phyloP scores from a whole-genome alignment of 2,797 vertebrate genomes.

The Cyprinella venusta region DNA sequence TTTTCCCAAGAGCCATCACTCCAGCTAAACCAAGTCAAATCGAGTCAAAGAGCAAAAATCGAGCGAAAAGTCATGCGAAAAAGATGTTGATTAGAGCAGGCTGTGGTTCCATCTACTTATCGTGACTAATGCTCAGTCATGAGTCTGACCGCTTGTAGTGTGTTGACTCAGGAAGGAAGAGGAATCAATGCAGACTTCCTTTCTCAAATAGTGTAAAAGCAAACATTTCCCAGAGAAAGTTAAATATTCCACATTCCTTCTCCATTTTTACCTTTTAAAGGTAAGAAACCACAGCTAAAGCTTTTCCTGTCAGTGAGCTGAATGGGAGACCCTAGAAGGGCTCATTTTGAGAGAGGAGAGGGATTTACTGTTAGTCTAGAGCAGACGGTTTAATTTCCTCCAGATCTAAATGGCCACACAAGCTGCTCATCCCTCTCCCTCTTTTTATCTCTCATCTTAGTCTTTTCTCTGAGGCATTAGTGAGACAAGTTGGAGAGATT shows the following conservation, averaged over 20 bases:
- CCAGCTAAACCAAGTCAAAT: background rate
- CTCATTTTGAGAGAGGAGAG: conserved; percentile 7
- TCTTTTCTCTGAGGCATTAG: conserved; percentile 44
- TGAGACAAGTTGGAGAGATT: conserved; percentile 29
- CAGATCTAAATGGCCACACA: conserved; percentile 48
- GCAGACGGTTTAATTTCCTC: conserved; percentile 43
- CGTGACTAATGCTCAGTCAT: conserved; percentile 36
- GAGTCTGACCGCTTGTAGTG: conserved; percentile 11
- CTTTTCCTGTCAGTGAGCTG: background rate
- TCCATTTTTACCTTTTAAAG: conserved; percentile 33
- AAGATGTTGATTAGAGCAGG: conserved; percentile 31
- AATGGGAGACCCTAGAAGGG: conserved; percentile 24
- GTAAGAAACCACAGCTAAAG: conserved; percentile 7
- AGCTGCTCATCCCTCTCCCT: background rate
- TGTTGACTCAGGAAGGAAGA: conserved; percentile 55
- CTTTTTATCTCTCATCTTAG: conserved; percentile 6
- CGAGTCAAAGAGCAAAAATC: background rate
- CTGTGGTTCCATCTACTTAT: conserved; percentile 30
- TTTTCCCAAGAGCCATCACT: conserved; percentile 17
- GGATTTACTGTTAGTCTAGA: conserved; percentile 37
- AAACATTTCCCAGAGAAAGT: conserved; percentile 39
- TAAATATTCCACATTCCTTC: conserved; percentile 47
- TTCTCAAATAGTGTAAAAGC: conserved; percentile 39
- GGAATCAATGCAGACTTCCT: conserved; percentile 51
- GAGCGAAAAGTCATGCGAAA: background rate